Base-by-base conservation (phyloP, 2,888 invertebrate genomes). In the Zhuqinia jingwanae region DNA sequence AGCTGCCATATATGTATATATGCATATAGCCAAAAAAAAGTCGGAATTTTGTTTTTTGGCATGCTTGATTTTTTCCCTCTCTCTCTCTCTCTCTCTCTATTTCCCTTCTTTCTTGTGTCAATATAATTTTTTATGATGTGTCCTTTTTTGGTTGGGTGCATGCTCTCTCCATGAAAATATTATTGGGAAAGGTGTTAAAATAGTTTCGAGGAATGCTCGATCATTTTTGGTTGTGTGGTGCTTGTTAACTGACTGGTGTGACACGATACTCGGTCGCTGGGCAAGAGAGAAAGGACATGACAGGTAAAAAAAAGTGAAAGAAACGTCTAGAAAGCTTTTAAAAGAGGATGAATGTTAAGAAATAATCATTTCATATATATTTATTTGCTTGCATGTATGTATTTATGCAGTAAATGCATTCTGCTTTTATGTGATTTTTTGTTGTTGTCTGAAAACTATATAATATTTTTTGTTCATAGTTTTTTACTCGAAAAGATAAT, bases 161-260 rank as follows among this genome's bases (percentile, higher is more conserved):
- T 58, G 56, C 22, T 58, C 56, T 22, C 20, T 20, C 15, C 65
- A 42, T 65, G 42, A 65, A 65, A 42, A 65, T 65, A 65, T 65
- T 65, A 42, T 65, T 65, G 42, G 65, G 20, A 65, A 65, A 65
- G 36, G 65, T 65, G 65, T 17, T 42, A 65, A 63, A 36, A 36
- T 63, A 30, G 11, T 20, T 6, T 36, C 36, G 56, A 11, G 22
- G 8, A 11, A 30, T 27, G n/a, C n/a, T n/a, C n/a, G n/a, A 30
- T 30, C 6, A 27, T 63, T 20, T 65, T 36, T 6, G n/a, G 17
- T 20, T 13, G 36, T 42, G 20, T 65, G 42, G 17, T 42, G 65
- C 42, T 17, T 36, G 65, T 36, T 36, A 8, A 36, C 36, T 36
- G 36, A 36, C 36, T 36, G 36, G 36, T 36, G 36, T 42, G 65